Evolutionary conservation across 2,797 vertebrate genomes (phyloP).

Genomic region (Argya squamiceps): DNA sequence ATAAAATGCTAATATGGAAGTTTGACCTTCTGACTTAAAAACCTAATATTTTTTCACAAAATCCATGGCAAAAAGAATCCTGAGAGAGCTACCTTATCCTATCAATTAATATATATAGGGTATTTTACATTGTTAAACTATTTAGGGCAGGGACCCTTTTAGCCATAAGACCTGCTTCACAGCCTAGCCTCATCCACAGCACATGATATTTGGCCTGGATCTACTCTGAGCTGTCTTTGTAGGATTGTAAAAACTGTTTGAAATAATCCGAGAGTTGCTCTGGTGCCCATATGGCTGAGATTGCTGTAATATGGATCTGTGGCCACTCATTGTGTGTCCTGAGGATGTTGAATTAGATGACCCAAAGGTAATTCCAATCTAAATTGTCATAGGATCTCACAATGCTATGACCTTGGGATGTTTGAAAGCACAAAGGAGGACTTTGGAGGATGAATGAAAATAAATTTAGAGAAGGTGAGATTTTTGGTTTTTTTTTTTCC

Average conservation of each 20-base stretch:
- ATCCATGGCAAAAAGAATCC: neutral
- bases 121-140: neutral
- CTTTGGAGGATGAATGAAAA: neutral
- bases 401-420: neutral
- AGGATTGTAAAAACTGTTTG: neutral
- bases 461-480: fast-evolving
- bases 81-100: neutral
- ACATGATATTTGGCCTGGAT: neutral
- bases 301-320: neutral
- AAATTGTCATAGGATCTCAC: neutral
- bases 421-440: neutral
- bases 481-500: neutral
- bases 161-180: neutral
- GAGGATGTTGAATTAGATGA: neutral
- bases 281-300: too few species aligned
- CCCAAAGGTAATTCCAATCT: neutral
- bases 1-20: neutral
- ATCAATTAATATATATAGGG: fast-evolving
- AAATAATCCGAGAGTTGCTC: neutral
- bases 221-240: neutral
- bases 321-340: fast-evolving
- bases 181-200: neutral
- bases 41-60: neutral
- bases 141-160: neutral
- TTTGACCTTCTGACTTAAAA: neutral